Conservation (phyloP, 2,797 vertebrate genomes). For the Epinephelus awoara region DNA sequence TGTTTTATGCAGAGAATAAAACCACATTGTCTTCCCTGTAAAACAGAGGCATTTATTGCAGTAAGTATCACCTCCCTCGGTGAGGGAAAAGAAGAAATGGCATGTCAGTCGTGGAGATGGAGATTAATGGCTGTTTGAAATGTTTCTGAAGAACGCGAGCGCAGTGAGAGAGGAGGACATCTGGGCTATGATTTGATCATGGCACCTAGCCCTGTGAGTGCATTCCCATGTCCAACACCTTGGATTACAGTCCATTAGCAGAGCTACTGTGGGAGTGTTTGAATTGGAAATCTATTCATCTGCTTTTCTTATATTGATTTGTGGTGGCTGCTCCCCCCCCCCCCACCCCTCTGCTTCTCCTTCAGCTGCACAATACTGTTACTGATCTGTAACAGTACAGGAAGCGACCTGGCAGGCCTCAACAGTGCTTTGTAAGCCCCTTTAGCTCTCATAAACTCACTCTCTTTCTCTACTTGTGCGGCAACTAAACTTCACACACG, state of each 20-base stretch:
- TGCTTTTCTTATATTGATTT: slow-evolving; percentile 73
- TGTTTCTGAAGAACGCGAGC: slow-evolving; percentile 65
- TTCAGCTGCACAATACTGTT: slow-evolving; percentile 52
- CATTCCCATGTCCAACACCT: slow-evolving; percentile 72
- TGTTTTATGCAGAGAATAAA: slow-evolving; percentile 11
- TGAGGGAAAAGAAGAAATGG: slow-evolving; percentile 67
- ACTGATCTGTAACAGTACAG: slow-evolving; percentile 42
- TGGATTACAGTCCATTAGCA: slow-evolving; percentile 71
- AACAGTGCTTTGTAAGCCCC: slow-evolving; percentile 3
- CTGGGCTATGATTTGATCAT: slow-evolving; percentile 64
- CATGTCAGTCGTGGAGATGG: slow-evolving; percentile 36
- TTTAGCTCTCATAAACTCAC: slow-evolving; percentile 24
- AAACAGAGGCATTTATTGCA: slow-evolving; percentile 58
- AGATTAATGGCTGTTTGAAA: slow-evolving; percentile 74
- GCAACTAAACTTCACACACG: slow-evolving; percentile 30
- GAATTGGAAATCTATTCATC: slow-evolving; percentile 78
- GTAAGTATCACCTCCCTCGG: slow-evolving; percentile 51
- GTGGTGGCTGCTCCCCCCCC: slow-evolving; percentile 45
- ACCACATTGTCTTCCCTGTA: slow-evolving; percentile 23
- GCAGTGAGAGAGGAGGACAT: slow-evolving; percentile 40
- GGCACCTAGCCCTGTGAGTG: slow-evolving; percentile 58
- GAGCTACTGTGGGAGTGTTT: slow-evolving; percentile 57
- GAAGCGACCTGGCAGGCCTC: slow-evolving; percentile 32
- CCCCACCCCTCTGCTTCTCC: slow-evolving; percentile 21
- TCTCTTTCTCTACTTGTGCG: slow-evolving; percentile 21